Base-by-base conservation (phyloP, 1,140 invertebrate genomes). In the Planococcus citri region DNA sequence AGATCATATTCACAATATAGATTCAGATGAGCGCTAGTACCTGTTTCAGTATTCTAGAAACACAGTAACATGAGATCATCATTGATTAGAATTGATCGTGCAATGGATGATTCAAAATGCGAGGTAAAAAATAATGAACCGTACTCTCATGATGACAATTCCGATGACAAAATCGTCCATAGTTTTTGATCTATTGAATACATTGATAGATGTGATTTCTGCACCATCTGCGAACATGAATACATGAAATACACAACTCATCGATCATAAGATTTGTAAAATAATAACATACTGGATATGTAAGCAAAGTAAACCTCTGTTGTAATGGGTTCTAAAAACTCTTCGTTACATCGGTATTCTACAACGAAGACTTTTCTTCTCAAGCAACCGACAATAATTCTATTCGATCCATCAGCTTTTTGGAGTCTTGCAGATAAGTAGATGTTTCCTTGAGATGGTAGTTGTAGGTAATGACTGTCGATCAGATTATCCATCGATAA, bases 251-350 rank as follows among this genome's bases (percentile, higher is more conserved):
- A n/a, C n/a, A n/a, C n/a, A n/a, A n/a, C n/a, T n/a, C n/a, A n/a
- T n/a, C n/a, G n/a, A n/a, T n/a, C n/a, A n/a, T n/a, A n/a, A n/a
- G 4, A 60, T 20, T 60, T 17, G 17, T 9, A 20, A 60, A 20
- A 4, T 8, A 60, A 20, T 20, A 24, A 22, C 60, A 10, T 64
- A 64, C 60, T 25, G 2, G 60, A 64, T 25, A 64, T 64, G 20
- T 64, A 64, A 64, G 60, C 60, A 25, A 64, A 64, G 24, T 64
- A 64, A 25, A 64, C 25, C 24, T 64, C 60, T 64, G 9, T 64
- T 9, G 60, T 64, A 25, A 64, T 27, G 10, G 60, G 60, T 25
- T 64, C 60, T 25, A 64, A 25, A 27, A 64, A 64, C 10, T 64
- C 25, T 17, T 25, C 60, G 9, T 24, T 25, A 14, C 21, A 64